Base-by-base conservation (phyloP, 2,888 invertebrate genomes). In the Thereva unica region DNA sequence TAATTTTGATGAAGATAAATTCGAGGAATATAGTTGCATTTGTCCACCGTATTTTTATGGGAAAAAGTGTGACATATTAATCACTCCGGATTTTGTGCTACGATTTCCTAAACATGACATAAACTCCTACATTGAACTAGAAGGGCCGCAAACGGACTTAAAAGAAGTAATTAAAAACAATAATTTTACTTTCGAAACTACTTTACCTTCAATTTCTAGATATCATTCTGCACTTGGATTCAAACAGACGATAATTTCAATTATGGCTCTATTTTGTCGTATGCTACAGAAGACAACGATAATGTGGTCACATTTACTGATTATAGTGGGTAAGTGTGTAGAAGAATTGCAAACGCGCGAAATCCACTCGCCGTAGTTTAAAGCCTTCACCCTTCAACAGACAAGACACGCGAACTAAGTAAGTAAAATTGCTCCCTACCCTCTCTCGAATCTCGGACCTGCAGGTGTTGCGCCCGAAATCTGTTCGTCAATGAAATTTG, bases 201-300 rank as follows among this genome's bases (percentile, higher is more conserved):
- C 10, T 10, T 4, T 5, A 10, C 34, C n/a, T 4, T 10, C 9
- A n/a, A 10, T 38, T 50, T 76, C 64, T 68, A 86, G 80, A 79
- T 87, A 10, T 84, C 86, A 1, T 81, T 85, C 44, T 87, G 88
- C 72, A 80, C 87, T 52, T 89, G 89, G 89, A 82, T 89, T 74
- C 83, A 84, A 73, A 85, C 87, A 1, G 75, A 77, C 35, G 88
- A 89, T 73, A 83, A 78, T 8, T 82, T 83, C 52, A 89, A 89
- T 76, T 89, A 88, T 73, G 89, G 89, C 8, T 88, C 89, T 0
- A 82, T 88, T 5, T 77, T 89, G 41, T 89, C 89, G 0, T 89
- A 89, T 73, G 88, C 89, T 6, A 88, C 86, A 0, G 74, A 76
- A 50, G 74, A 78, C 49, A 76, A 80, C 55, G 87, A 87, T 72